Conservation (phyloP, 2,888 invertebrate genomes). For the Xestia sexstrigata region DNA sequence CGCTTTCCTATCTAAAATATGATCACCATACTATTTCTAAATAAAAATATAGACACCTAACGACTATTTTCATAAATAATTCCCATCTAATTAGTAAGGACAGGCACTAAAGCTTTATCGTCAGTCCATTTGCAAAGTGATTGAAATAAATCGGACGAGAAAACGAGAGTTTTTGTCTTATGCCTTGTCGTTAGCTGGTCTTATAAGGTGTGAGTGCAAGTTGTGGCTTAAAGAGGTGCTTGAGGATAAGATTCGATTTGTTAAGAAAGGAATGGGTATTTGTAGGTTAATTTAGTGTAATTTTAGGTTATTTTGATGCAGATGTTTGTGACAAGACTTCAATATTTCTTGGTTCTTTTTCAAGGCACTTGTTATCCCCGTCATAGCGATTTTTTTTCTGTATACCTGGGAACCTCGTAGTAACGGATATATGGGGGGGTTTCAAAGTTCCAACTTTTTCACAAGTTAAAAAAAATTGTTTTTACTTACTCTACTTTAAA, state of each 20-base stretch:
- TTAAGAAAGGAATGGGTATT: conserved; percentile 15
- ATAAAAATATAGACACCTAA: conserved; percentile 18
- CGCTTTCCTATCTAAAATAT: conserved; percentile 15
- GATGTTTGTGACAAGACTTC: too few relatives aligned
- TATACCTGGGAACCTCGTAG: too few relatives aligned
- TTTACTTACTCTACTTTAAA: too few relatives aligned
- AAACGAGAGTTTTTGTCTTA: conserved; percentile 53
- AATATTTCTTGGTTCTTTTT: too few relatives aligned
- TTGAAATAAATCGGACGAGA: conserved; percentile 74
- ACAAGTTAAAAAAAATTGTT: too few relatives aligned
- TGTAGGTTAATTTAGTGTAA: background rate
- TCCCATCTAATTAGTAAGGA: conserved; percentile 61
- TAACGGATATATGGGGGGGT: too few relatives aligned
- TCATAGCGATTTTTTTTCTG: too few relatives aligned
- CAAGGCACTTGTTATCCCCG: too few relatives aligned
- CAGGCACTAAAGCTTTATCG: conserved; percentile 58
- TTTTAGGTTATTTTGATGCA: conserved; percentile 6
- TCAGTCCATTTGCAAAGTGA: conserved; percentile 65
- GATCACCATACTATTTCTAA: conserved; percentile 23
- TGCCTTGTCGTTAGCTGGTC: conserved; percentile 41
- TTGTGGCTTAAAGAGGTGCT: background rate
- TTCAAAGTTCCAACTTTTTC: too few relatives aligned
- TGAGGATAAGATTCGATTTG: conserved; percentile 25
- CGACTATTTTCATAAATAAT: conserved; percentile 43
- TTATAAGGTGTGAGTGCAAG: conserved; percentile 43